These are phyloP conservation scores for Liasis olivaceus DNA, from an alignment of 2,797 vertebrate genomes.

Conservation along the genomic window DNA sequence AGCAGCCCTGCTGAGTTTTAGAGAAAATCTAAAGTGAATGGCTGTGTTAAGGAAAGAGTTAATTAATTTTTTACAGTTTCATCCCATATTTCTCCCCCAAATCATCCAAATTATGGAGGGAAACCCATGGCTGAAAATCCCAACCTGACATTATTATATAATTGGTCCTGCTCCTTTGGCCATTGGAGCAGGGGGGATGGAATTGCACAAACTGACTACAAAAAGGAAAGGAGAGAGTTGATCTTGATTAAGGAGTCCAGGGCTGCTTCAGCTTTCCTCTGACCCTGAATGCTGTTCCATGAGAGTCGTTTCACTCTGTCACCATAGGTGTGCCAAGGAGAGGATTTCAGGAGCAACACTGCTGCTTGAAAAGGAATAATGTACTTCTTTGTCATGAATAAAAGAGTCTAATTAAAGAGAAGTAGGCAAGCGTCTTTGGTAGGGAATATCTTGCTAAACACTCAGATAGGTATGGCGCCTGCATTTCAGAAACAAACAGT, in stretches of 20 bases:
- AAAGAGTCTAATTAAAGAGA: background rate
- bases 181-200: background rate
- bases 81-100: too few species aligned
- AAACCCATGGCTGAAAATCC: background rate
- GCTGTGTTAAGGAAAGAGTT: too few species aligned
- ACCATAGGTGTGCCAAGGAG: background rate
- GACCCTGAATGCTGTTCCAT: background rate
- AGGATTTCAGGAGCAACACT: background rate
- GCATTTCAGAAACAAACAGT: background rate
- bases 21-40: background rate
- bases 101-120: too few species aligned
- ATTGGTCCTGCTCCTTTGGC: background rate
- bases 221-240: background rate
- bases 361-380: background rate
- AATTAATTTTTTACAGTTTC: too few species aligned
- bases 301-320: background rate
- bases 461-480: background rate
- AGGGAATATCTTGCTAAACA: background rate
- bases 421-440: background rate
- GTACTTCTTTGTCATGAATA: background rate
- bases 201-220: background rate
- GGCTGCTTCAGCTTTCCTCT: background rate
- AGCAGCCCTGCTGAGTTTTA: background rate
- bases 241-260: background rate
- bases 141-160: background rate